Conservation (phyloP, 2,888 invertebrate species). For the Ectropis crepuscularia region DNA sequence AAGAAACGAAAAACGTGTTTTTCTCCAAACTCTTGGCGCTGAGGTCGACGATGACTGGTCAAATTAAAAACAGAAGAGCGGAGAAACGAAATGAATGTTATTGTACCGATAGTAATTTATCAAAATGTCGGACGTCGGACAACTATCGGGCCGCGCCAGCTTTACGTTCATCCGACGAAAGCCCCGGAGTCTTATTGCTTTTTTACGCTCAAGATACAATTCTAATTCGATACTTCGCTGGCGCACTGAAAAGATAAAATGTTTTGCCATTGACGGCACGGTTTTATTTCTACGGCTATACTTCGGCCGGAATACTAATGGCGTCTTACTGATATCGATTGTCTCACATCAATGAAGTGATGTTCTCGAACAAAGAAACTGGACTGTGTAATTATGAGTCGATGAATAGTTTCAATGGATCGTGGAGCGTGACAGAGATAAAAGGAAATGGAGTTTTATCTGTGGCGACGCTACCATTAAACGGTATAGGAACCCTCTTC, state of each 20-base stretch:
- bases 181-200: constrained; percentile 60
- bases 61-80: constrained; percentile 68
- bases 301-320: constrained; percentile 59
- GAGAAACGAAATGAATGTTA: constrained; percentile 67
- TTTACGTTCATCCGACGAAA: constrained; percentile 62
- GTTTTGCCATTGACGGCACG: constrained; percentile 61
- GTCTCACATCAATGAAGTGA: constrained; percentile 52
- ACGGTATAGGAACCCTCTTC: constrained; percentile 74
- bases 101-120: constrained; percentile 77
- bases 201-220: constrained; percentile 63
- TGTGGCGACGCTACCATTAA: constrained; percentile 64
- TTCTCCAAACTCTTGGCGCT: constrained; percentile 49
- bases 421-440: constrained; percentile 73
- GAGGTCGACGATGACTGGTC: constrained; percentile 68
- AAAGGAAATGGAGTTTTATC: constrained; percentile 62
- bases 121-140: constrained; percentile 67
- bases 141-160: constrained; percentile 52
- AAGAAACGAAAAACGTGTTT: constrained; percentile 64
- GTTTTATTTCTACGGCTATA: constrained; percentile 51
- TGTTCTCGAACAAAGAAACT: constrained; percentile 44
- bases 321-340: constrained; percentile 50
- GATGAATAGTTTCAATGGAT: constrained; percentile 56
- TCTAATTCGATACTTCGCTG: constrained; percentile 61
- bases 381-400: constrained; percentile 40
- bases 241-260: constrained; percentile 53